phyloP scores from a whole-genome alignment of 2,113 vertebrate species.

The Callaeas wilsoni region DNA sequence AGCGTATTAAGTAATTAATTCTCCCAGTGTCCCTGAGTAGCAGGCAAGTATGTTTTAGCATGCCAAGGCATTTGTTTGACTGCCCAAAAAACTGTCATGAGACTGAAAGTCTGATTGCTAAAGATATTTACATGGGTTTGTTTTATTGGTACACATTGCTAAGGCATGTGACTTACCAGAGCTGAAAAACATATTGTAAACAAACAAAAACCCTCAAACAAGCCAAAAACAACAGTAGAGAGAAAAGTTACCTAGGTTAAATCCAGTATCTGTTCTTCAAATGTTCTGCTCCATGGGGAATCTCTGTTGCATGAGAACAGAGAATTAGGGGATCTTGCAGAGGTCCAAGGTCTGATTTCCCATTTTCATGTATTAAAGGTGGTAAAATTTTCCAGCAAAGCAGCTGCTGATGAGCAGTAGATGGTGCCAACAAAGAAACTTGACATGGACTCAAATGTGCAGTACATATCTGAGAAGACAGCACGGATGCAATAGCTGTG shows the following conservation, averaged over 20 bases:
- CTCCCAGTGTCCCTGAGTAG: not conserved
- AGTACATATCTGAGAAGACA: not conserved
- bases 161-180: not conserved
- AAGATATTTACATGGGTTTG: not conserved
- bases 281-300: not conserved
- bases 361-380: not conserved
- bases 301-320: not conserved
- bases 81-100: conserved; percentile 23
- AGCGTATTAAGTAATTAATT: not conserved
- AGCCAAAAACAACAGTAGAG: not conserved
- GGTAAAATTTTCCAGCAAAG: not conserved
- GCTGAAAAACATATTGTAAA: not conserved
- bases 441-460: not conserved
- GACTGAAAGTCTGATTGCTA: not conserved
- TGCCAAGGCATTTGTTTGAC: conserved; percentile 12
- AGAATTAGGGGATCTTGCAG: not conserved
- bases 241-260: not conserved
- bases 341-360: not conserved
- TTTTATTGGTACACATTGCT: not conserved
- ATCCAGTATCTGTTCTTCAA: not conserved
- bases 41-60: not conserved
- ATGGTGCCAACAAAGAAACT: not conserved
- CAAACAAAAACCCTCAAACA: not conserved
- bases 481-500: not conserved
- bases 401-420: not conserved